Evolutionary conservation across 1,140 invertebrate genomes (phyloP).

Genomic region (Nixonia krombeini): DNA sequence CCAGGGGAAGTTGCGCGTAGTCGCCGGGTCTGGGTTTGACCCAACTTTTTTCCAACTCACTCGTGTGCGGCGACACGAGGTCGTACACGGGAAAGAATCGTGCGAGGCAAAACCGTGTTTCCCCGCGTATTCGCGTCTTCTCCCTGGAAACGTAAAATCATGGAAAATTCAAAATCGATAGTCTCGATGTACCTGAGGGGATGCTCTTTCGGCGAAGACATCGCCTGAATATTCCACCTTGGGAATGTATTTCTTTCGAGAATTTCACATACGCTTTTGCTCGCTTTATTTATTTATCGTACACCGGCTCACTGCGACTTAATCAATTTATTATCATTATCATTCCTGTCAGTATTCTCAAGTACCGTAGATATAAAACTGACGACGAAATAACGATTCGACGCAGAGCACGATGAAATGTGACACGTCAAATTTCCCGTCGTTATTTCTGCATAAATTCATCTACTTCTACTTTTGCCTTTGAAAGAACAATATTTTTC

Average conservation of each 20-base stretch:
- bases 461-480: too few relatives aligned
- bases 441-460: too few relatives aligned
- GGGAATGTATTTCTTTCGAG: slow-evolving; percentile 33
- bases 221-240: slow-evolving; percentile 31
- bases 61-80: slow-evolving; percentile 16
- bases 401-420: too few relatives aligned
- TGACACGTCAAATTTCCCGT: too few relatives aligned
- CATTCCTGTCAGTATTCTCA: too few relatives aligned
- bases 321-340: slow-evolving; percentile 1
- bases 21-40: too few relatives aligned
- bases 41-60: too few relatives aligned
- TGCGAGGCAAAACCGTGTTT: slow-evolving; percentile 26
- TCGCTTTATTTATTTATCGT: slow-evolving; percentile 5
- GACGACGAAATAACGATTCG: too few relatives aligned
- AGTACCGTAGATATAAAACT: too few relatives aligned
- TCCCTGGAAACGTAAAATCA: slow-evolving; percentile 63
- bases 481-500: background rate
- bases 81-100: slow-evolving; percentile 25
- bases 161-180: slow-evolving; percentile 63
- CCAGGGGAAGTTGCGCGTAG: background rate
- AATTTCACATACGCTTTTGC: slow-evolving; percentile 18
- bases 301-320: too few relatives aligned
- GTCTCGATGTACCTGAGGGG: slow-evolving; percentile 50
- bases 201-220: slow-evolving; percentile 28
- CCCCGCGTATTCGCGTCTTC: slow-evolving; percentile 47